Conservation (phyloP, 2,888 invertebrate species). For the Polyploca ridens region DNA sequence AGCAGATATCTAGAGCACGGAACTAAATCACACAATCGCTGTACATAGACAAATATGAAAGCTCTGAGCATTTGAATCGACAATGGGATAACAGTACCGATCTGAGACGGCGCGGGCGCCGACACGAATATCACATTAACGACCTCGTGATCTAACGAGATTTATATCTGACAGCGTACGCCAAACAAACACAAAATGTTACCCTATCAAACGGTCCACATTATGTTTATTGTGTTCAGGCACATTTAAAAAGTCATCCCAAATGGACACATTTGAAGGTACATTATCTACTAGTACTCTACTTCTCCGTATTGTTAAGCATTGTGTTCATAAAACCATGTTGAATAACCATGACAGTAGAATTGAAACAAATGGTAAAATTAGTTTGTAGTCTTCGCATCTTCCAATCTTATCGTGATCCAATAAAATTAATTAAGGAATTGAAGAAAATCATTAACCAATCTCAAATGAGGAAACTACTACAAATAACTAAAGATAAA, state of each 20-base stretch:
- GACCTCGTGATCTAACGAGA: constrained; percentile 80
- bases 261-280: neutral
- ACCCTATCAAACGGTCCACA: constrained; percentile 19
- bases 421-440: neutral
- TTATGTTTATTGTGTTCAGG: neutral
- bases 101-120: constrained; percentile 72
- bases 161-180: constrained; percentile 75
- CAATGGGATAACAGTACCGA: constrained; percentile 79
- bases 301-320: neutral
- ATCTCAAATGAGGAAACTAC: too few relatives aligned
- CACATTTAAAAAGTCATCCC: neutral
- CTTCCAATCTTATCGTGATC: neutral
- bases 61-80: constrained; percentile 73
- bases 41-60: constrained; percentile 76
- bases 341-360: too few relatives aligned
- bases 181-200: constrained; percentile 44
- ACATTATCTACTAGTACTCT: neutral
- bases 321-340: neutral
- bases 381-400: neutral
- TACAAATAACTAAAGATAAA: neutral
- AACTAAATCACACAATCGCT: constrained; percentile 64
- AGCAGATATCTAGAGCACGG: constrained; percentile 47
- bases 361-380: too few relatives aligned
- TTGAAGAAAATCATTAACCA: neutral
- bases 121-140: constrained; percentile 83